Percentiles rank a stretch among this genome's conserved stretches.
Conservation (phyloP, 1,140 invertebrate genomes). For the Drosophila serrata region DNA sequence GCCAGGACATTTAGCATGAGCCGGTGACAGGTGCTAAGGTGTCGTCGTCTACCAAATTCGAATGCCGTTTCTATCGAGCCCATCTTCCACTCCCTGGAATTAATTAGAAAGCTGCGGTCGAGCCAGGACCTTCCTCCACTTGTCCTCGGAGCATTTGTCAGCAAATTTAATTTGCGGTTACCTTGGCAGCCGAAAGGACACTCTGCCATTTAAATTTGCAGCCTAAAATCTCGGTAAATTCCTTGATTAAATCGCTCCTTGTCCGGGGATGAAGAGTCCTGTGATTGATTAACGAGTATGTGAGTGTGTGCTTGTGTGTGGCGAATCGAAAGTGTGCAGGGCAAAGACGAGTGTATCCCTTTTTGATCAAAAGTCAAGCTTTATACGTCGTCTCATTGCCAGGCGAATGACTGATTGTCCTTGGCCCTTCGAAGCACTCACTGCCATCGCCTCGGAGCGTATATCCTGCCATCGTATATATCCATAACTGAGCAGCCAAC, state of each 20-base stretch:
- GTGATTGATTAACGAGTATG: constrained; percentile 70
- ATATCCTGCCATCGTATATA: constrained; percentile 15
- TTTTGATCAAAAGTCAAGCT: constrained; percentile 64
- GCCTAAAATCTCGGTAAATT: constrained; percentile 55
- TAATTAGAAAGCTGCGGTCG: constrained; percentile 77
- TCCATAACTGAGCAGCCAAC: constrained; percentile 46
- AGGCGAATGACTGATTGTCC: constrained; percentile 77
- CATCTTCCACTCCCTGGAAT: constrained; percentile 36
- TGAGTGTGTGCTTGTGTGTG: constrained; percentile 23
- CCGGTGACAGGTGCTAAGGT: constrained; percentile 76
- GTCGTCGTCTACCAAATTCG: constrained; percentile 51
- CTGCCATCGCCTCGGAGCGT: constrained; percentile 8
- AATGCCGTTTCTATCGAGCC: constrained; percentile 33
- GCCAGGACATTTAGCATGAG: constrained; percentile 38
- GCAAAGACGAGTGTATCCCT: constrained; percentile 33
- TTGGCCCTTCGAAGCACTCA: constrained; percentile 23
- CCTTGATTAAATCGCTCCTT: constrained; percentile 66
- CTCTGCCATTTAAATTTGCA: constrained; percentile 47
- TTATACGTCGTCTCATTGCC: constrained; percentile 51
- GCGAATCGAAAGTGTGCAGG: constrained; percentile 13
- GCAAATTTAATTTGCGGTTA: constrained; percentile 77
- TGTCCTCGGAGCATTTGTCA: constrained; percentile 52
- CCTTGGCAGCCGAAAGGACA: constrained; percentile 17
- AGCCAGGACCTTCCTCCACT: constrained; percentile 10
- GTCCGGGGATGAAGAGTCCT: constrained; percentile 19